Conservation (phyloP, 1,140 invertebrate genomes). For the Tribolium castaneum region DNA sequence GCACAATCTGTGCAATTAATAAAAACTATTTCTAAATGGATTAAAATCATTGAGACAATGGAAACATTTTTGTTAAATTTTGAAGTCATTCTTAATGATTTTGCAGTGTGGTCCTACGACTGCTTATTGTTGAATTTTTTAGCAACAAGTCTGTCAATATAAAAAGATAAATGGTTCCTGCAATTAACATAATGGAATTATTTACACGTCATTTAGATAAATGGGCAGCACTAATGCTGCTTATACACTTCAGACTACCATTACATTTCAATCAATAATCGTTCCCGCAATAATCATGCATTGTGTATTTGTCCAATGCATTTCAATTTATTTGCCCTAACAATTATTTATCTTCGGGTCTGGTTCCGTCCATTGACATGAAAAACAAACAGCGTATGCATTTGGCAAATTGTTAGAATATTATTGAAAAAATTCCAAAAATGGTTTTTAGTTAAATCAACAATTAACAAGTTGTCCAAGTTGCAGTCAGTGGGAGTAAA, state of each 20-base stretch:
- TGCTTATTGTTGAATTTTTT: background rate
- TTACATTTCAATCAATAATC: conserved; percentile 34
- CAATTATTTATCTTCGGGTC: background rate
- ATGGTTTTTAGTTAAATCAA: no score
- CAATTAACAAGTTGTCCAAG: background rate
- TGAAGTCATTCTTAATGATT: background rate
- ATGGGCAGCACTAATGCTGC: conserved; percentile 4
- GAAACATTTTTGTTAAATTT: no score
- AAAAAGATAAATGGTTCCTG: background rate
- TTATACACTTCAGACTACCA: conserved; percentile 6
- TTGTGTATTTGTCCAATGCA: background rate
- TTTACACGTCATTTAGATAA: conserved; percentile 31
- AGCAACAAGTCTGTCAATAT: background rate
- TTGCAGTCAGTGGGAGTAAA: background rate
- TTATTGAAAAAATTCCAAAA: background rate
- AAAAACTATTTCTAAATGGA: no score
- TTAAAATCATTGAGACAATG: no score
- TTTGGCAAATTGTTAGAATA: background rate
- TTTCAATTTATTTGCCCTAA: background rate
- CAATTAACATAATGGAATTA: conserved; percentile 32
- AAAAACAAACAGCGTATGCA: background rate
- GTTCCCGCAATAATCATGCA: conserved; percentile 3
- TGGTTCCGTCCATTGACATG: background rate
- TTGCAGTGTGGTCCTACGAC: background rate
- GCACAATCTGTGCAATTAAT: no score